Evolutionary conservation across 2,797 vertebrate genomes (phyloP), one percentile per base, ranked within the genome.

Genomic region (Pelodytes ibericus): DNA sequence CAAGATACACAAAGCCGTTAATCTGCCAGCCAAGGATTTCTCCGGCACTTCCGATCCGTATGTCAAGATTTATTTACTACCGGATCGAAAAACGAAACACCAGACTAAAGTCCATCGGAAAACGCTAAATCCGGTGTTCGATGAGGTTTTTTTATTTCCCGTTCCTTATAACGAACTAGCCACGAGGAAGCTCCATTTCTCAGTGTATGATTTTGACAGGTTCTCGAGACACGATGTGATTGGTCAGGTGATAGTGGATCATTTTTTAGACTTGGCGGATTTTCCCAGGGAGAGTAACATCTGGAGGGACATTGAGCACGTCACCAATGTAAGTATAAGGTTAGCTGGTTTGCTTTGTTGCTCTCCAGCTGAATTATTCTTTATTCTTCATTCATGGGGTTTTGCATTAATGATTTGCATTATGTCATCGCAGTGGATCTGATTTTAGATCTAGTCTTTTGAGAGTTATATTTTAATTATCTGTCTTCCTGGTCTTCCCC

Each of bases 101-200:
- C 98, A 99, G 92, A 99, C 98, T 89, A 99, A 99, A 90, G 98
- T 99, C 81, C 98, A 99, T 81, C 94, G 97, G 83, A 99, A 99
- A 88, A 99, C 96, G 33, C 86, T 99, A 68, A 98, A 99, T 87
- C 97, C 98, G 0, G 92, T 99, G 57, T 99, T 99, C 82, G 95
- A 99, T 83, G 98, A 99, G 87, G 96, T 98, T 90, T 99, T 99
- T 94, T 93, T 98, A 89, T 99, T 99, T 88, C 91, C 92, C 2
- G 96, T 99, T 84, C 94, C 95, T 0, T 99, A 99, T 88, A 95
- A 94, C 76, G 96, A 99, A 86, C 94, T 99, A 84, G 95, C 89
- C 30, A 88, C 92, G 1, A 92, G 97, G 51, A 98, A 98, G 87
- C 95, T 99, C 74, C 98, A 99, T 91, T 99, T 99, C 91, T 98